Evolutionary conservation across 1,140 invertebrate species (phyloP), one percentile per base, ranked within the genome.

Genomic region (Cyphomyrmex costatus): DNA sequence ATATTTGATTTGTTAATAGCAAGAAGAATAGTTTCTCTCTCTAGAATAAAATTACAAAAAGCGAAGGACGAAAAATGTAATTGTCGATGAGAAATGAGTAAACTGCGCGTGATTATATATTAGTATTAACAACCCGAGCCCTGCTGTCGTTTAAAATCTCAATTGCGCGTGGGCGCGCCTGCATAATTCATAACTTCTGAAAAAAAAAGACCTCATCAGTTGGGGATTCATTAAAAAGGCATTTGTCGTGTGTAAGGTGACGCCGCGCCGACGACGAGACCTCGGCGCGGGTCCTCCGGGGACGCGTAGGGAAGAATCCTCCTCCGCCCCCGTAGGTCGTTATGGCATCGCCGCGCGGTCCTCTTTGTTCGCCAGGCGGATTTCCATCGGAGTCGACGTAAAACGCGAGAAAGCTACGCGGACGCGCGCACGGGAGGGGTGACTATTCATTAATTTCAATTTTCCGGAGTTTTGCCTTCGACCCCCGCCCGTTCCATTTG

Each of bases 361-460:
- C 91, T 89, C 80, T 92, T 91, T 92, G 90, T 93, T 91, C 88
- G 79, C 66, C 56, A 86, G 78, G 92, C 87, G 89, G 86, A 92
- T 91, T 92, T 90, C 89, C 92, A 91, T 88, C 86, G 91, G 91
- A 90, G 88, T 88, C 68, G 85, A 77, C 53, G 66, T 63, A 66
- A 78, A 86, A 71, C 49, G 56, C 60, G 79, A 24, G 73, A 71
- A 77, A 84, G 82, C 80, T 73, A 86, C 68, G 73, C 60, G 63
- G 7, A 33, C 74, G 78, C 51, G 78, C 42, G 33, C 30, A 24
- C n/a, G 19, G 66, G 68, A 76, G 60, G 66, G 80, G 85, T 77
- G 91, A 88, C 92, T 93, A 93, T 94, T 95, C 94, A 94, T 95
- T 95, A 95, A 95, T 95, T 95, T 95, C 94, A 94, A 95, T 95